Percentiles rank a stretch among this genome's conserved stretches.
Evolutionary conservation across 2,888 invertebrate species (phyloP).

Genomic region (Zygaena filipendulae): DNA sequence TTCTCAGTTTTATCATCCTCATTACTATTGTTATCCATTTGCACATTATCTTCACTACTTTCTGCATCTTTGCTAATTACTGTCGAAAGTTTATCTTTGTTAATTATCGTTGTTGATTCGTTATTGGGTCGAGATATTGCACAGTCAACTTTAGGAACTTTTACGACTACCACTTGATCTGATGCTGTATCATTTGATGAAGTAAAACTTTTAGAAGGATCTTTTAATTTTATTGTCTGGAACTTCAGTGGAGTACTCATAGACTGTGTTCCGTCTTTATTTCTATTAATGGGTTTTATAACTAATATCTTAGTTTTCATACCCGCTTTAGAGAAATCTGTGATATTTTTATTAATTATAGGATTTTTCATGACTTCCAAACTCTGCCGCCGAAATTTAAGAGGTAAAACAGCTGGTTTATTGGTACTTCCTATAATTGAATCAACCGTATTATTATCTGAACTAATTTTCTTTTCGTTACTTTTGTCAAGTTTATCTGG

Average conservation of each 20-base stretch:
- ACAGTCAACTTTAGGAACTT: conserved; percentile 50
- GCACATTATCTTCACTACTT: too few species aligned
- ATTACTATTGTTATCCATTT: too few species aligned
- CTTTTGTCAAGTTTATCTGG: too few species aligned
- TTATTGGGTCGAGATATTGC: conserved; percentile 24
- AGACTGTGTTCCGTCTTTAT: conserved; percentile 34
- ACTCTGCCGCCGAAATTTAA: conserved; percentile 47
- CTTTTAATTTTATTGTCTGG: conserved; percentile 78
- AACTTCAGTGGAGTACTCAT: conserved; percentile 41
- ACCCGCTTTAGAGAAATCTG: conserved; percentile 50
- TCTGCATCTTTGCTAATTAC: too few species aligned
- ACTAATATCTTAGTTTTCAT: conserved; percentile 60
- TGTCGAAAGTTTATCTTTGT: too few species aligned
- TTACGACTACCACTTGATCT: conserved; percentile 50
- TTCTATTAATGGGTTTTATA: conserved; percentile 53
- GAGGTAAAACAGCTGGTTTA: conserved; percentile 34
- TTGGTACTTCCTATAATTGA: conserved; percentile 23
- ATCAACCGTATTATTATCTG: too few species aligned
- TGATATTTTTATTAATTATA: conserved; percentile 48
- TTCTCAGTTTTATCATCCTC: too few species aligned
- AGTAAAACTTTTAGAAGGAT: conserved; percentile 32
- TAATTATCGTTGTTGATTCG: too few species aligned
- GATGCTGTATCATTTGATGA: conserved; percentile 32
- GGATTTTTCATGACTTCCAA: conserved; percentile 55
- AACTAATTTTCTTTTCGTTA: too few species aligned